These are phyloP conservation scores for Kryptopterus vitreolus DNA, from an alignment of 2,797 vertebrate species.

Conservation along the genomic window DNA sequence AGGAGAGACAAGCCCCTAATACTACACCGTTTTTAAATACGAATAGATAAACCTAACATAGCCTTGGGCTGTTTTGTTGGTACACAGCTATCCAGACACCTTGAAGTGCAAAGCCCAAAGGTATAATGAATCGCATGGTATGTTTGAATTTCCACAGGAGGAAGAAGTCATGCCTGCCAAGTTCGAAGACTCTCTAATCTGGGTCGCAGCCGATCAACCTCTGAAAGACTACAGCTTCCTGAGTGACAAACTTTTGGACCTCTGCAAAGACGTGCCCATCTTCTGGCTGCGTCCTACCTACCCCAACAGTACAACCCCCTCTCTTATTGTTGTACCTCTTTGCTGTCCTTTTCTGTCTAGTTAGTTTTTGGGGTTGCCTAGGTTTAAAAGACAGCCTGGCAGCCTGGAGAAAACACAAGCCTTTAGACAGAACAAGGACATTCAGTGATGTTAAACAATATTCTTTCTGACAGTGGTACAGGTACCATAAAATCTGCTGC, in stretches of 20 bases:
- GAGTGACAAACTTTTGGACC: conserved; percentile 87
- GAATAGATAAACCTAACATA: not conserved
- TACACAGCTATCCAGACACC: not conserved
- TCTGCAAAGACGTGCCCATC: conserved; percentile 88
- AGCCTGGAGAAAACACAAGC: not conserved
- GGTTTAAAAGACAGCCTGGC: not conserved
- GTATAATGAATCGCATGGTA: conserved; percentile 29
- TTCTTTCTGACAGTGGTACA: not conserved
- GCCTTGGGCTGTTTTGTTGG: not conserved
- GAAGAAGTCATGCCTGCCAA: conserved; percentile 92
- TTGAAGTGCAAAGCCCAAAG: conserved; percentile 6
- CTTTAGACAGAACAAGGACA: not conserved
- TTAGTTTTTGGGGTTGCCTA: not conserved
- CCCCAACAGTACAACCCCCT: conserved; percentile 75
- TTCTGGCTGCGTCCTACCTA: conserved; percentile 92
- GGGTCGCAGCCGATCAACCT: conserved; percentile 85
- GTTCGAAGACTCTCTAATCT: conserved; percentile 88
- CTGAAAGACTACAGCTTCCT: conserved; percentile 86
- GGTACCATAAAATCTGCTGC: not conserved
- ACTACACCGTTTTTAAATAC: not conserved
- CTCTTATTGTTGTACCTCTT: not conserved
- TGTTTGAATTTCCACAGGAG: conserved; percentile 70
- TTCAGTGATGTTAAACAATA: not conserved
- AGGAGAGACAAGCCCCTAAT: too few relatives aligned
- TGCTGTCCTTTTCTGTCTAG: not conserved